Base-by-base conservation (phyloP, 2,113 vertebrate genomes). In the Ceratotherium simum region DNA sequence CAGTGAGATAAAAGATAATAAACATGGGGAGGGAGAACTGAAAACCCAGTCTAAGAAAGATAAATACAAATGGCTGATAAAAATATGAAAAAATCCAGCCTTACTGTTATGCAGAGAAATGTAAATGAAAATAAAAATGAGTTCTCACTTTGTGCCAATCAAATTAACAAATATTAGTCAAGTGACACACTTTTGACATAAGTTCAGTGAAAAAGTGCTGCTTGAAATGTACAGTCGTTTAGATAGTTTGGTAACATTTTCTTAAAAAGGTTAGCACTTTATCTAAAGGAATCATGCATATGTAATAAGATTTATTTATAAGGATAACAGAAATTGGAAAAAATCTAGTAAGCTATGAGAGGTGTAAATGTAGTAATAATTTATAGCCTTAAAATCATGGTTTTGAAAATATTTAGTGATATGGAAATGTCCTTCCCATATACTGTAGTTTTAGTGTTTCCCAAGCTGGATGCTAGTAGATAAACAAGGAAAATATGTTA, bases 321-420 rank as follows among this genome's bases (percentile, higher is more conserved):
- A 85, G n/a, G 18, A 25, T 48, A 76, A 81, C 10, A 67, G 56
- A 94, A 81, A 76, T 67, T 65, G 62, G 75, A 64, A 91, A 72
- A 46, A 18, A 79, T 89, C 2, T 33, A 58, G 20, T 72, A 75
- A 58, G 42, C 14, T 20, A 5, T 73, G 29, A 75, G 56, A 72
- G 2, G 64, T n/a, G 84, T 80, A 88, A 87, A 56, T 96, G 42
- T 25, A 21, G 2, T 86, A 65, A 12, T 86, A 94, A 56, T 27
- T 72, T 78, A 46, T 42, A 83, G 13, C 27, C 29, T 54, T 78
- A 83, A 69, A 73, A 51, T 90, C 18, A 29, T 87, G 1, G 27
- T 85, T 94, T 95, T 88, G 48, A 54, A 84, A 91, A 54, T 79
- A 60, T 48, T 69, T 58, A 85, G 48, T 64, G 46, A 39, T 48